Percentiles rank a stretch among this genome's conserved stretches.
Conservation (phyloP, 2,113 vertebrate species). For the Procavia capensis region DNA sequence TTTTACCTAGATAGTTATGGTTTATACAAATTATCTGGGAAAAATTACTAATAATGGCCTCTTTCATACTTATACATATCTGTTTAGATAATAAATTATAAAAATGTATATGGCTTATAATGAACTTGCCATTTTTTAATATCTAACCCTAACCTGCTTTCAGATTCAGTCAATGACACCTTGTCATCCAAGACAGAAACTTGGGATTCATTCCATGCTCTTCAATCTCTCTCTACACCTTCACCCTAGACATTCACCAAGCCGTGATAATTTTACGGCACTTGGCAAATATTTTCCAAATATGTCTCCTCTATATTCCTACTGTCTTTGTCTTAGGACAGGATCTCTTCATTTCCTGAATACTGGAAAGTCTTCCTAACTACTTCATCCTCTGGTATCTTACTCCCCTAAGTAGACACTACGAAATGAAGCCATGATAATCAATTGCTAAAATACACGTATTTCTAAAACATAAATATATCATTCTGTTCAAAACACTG, state of each 20-base stretch:
- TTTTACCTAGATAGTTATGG: neutral
- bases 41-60: neutral
- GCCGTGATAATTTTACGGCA: neutral
- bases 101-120: neutral
- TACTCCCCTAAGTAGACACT: neutral
- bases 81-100: neutral
- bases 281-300: neutral
- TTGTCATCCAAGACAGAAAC: neutral
- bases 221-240: fast-evolving
- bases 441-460: neutral
- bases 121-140: neutral
- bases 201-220: neutral
- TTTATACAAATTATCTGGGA: neutral
- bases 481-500: neutral
- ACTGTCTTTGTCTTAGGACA: neutral
- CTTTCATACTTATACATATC: neutral
- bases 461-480: neutral
- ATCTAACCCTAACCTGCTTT: neutral
- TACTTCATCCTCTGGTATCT: neutral
- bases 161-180: neutral
- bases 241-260: neutral
- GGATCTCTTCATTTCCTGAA: neutral
- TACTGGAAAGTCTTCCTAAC: neutral
- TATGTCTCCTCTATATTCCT: neutral
- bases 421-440: neutral